Percentiles rank a stretch among this genome's conserved stretches.
Conservation (phyloP, 2,888 invertebrate species). For the Ochlodes sylvanus region DNA sequence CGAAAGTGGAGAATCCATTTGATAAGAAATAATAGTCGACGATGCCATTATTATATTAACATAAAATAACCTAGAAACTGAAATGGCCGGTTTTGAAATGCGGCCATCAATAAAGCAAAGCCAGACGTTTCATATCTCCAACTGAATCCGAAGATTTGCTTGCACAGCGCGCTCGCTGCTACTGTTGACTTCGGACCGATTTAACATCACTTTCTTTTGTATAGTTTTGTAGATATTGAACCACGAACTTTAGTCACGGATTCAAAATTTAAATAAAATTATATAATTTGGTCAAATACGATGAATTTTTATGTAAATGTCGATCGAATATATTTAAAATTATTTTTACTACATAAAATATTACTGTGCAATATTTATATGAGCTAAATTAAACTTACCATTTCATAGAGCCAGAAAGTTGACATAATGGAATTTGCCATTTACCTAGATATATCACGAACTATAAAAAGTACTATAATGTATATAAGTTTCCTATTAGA, state of each 20-base stretch:
- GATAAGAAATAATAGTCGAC: neutral
- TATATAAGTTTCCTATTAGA: too few species aligned
- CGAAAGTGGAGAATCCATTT: neutral
- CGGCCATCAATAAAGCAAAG: constrained; percentile 56
- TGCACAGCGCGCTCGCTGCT: constrained; percentile 55
- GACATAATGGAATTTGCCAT: too few species aligned
- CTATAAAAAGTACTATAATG: too few species aligned
- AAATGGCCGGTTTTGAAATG: constrained; percentile 24
- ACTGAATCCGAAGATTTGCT: constrained; percentile 70
- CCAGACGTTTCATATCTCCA: constrained; percentile 65
- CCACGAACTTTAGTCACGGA: neutral
- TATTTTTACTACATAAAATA: too few species aligned
- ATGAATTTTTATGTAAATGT: neutral
- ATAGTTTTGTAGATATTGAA: constrained; percentile 11
- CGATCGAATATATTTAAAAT: too few species aligned
- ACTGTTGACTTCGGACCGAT: constrained; percentile 44
- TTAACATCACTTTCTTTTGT: constrained; percentile 11
- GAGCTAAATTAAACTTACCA: too few species aligned
- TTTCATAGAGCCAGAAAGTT: too few species aligned
- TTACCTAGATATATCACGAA: too few species aligned
- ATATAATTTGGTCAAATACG: neutral
- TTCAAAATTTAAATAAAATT: neutral
- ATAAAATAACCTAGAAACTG: constrained; percentile 20
- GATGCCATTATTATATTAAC: neutral
- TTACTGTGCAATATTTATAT: too few species aligned